Evolutionary conservation across 2,113 vertebrate species (phyloP).

Genomic region (Dendrocopos noguchii): DNA sequence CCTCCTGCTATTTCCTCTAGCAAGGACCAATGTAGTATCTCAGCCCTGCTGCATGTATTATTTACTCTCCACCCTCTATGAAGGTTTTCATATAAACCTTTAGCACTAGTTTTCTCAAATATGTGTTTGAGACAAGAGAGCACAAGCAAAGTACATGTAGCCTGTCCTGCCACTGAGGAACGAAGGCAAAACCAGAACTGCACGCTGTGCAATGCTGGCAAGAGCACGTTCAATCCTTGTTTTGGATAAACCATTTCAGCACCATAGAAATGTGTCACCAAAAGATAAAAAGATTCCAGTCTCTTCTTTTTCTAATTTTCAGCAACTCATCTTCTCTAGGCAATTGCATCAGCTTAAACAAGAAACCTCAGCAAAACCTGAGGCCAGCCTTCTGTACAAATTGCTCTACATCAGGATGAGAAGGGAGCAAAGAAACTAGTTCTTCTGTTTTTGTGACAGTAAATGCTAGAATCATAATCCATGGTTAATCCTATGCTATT

Average conservation of each 20-base stretch:
- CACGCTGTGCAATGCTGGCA: background rate
- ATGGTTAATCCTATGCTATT: conserved; percentile 48
- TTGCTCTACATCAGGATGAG: background rate
- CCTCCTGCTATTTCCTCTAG: background rate
- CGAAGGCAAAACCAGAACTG: background rate
- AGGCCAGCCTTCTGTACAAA: conserved; percentile 19
- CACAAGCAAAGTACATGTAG: background rate
- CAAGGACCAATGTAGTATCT: background rate
- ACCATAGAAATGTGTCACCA: background rate
- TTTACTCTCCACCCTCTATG: background rate
- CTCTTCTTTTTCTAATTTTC: background rate
- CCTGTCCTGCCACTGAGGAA: background rate
- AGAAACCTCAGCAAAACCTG: conserved; percentile 32
- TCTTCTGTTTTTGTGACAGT: conserved; percentile 13
- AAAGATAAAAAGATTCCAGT: background rate
- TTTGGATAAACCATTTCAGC: background rate
- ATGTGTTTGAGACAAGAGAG: background rate
- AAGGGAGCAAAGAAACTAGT: conserved; percentile 4
- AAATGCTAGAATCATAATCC: conserved; percentile 57
- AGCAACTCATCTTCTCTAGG: background rate
- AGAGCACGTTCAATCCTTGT: background rate
- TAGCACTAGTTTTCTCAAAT: background rate
- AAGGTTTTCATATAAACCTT: background rate
- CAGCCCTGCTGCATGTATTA: background rate
- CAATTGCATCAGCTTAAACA: conserved; percentile 8